Conservation (phyloP, 2,113 vertebrate species). For the Baryphthengus martii region DNA sequence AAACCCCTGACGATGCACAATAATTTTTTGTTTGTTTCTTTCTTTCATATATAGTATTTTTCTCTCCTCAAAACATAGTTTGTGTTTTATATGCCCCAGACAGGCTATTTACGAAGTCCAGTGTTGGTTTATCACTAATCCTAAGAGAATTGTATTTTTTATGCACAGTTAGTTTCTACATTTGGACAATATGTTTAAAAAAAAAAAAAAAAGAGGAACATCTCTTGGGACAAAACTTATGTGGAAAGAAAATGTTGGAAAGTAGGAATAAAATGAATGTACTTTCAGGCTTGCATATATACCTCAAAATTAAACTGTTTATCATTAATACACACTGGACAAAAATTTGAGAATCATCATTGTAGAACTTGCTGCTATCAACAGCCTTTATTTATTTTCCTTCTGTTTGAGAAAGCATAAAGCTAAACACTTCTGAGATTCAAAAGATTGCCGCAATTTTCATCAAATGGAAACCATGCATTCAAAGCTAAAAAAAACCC, state of each 20-base stretch:
- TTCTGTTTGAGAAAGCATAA: neutral
- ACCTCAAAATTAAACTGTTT: neutral
- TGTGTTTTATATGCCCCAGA: neutral
- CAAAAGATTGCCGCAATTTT: neutral
- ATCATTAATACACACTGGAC: neutral
- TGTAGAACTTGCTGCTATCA: neutral
- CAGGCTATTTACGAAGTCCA: neutral
- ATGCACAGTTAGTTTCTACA: neutral
- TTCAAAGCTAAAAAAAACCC: neutral
- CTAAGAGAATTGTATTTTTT: constrained; percentile 9
- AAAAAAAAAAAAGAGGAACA: neutral
- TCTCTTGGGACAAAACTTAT: neutral
- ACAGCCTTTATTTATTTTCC: neutral
- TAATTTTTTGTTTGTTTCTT: neutral
- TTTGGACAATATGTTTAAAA: neutral
- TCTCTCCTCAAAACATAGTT: neutral
- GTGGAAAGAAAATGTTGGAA: neutral
- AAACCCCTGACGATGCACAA: neutral
- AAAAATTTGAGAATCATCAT: neutral
- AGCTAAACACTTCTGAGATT: neutral
- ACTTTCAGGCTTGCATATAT: neutral
- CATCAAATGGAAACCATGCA: neutral
- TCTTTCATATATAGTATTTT: neutral
- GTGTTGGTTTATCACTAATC: neutral
- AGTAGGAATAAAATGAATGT: neutral